Conservation (phyloP, 2,797 vertebrate species). For the Falco berigora region DNA sequence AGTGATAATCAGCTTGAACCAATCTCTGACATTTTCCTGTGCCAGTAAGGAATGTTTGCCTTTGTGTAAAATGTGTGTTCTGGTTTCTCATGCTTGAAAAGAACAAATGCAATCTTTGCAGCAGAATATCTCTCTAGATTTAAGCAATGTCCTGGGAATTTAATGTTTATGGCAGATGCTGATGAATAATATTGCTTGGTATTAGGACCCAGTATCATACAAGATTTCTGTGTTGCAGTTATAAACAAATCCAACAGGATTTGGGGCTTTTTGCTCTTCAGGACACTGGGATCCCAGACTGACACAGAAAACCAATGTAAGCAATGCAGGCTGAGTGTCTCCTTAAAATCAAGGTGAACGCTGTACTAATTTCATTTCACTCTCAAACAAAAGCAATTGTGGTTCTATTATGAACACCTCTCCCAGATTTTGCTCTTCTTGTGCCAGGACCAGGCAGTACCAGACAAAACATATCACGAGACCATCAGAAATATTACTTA, state of each 20-base stretch:
- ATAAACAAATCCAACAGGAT: not conserved
- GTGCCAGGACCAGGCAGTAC: not conserved
- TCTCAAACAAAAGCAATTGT: not conserved
- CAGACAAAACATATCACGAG: not conserved
- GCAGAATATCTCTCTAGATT: not conserved
- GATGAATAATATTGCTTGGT: not conserved
- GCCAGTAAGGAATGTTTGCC: not conserved
- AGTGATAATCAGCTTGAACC: not conserved
- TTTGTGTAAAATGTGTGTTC: not conserved
- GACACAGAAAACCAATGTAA: not conserved
- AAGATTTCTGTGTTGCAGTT: not conserved
- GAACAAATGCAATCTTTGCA: not conserved
- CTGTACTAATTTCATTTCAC: not conserved
- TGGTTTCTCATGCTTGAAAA: not conserved
- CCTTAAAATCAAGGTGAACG: not conserved
- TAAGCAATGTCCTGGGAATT: not conserved
- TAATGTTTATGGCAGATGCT: not conserved
- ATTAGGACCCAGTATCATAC: not conserved
- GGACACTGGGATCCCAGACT: not conserved
- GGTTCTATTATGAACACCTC: not conserved
- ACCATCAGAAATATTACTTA: not conserved
- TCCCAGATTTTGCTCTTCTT: not conserved
- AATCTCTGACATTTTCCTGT: not conserved
- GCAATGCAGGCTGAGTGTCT: not conserved
- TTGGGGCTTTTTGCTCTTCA: not conserved